Conservation (phyloP, 2,113 vertebrate species). For the Lutjanus erythropterus region DNA sequence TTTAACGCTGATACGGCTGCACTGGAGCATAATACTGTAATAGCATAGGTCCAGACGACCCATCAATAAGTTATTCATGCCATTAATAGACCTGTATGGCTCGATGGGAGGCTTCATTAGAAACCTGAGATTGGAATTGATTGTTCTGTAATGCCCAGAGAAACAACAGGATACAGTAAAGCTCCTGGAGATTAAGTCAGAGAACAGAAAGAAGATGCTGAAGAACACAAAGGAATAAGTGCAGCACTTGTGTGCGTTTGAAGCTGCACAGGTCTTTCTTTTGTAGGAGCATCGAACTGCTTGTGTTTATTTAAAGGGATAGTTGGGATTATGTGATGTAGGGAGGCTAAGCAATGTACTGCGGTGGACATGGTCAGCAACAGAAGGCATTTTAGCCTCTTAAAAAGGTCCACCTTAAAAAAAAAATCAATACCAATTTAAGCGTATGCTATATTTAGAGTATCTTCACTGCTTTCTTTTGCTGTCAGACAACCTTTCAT, state of each 20-base stretch:
- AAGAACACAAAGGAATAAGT: background rate
- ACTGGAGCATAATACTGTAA: slow-evolving; percentile 26
- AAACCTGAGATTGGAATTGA: slow-evolving; percentile 80
- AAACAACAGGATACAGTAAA: slow-evolving; percentile 68
- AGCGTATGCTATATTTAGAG: no score
- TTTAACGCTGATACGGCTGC: slow-evolving; percentile 37
- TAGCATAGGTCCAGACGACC: slow-evolving; percentile 43
- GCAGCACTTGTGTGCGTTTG: background rate
- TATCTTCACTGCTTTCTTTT: no score
- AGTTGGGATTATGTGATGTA: no score
- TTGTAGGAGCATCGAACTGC: background rate
- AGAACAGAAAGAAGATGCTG: slow-evolving; percentile 25
- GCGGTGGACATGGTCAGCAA: no score
- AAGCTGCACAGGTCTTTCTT: background rate
- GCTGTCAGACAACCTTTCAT: no score
- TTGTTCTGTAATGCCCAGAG: slow-evolving; percentile 67
- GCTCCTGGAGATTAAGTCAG: slow-evolving; percentile 52
- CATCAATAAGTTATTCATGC: slow-evolving; percentile 82
- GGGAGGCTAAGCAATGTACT: no score
- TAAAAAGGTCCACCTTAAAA: no score
- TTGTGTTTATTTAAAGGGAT: slow-evolving; percentile 10
- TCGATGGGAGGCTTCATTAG: slow-evolving; percentile 76
- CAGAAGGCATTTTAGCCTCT: no score
- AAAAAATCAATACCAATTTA: no score
- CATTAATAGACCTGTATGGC: slow-evolving; percentile 74